Evolutionary conservation across 2,888 invertebrate genomes (phyloP).

Genomic region (Drosophila monieri): DNA sequence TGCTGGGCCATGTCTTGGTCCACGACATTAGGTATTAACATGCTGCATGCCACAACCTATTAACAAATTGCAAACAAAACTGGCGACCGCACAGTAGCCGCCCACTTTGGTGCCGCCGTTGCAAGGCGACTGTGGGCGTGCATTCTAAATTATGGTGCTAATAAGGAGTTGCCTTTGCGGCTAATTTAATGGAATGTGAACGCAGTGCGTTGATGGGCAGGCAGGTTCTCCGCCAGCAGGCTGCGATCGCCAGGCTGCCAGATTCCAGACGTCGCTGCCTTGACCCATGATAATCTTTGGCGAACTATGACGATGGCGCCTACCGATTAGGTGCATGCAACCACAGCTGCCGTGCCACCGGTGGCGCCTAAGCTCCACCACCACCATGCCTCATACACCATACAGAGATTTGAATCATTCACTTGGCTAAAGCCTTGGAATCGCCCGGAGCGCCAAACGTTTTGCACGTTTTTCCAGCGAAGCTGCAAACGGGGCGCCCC

Average conservation of each 20-base stretch:
- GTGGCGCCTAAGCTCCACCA: constrained; percentile 29
- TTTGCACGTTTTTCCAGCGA: constrained; percentile 80
- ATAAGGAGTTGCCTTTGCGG: constrained; percentile 67
- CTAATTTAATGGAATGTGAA: constrained; percentile 58
- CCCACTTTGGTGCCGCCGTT: constrained; percentile 11
- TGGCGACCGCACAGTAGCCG: constrained; percentile 55
- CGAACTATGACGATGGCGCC: constrained; percentile 65
- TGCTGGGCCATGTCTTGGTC: constrained; percentile 10
- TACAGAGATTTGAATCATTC: constrained; percentile 70
- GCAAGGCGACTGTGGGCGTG: constrained; percentile 62
- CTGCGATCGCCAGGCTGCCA: constrained; percentile 3
- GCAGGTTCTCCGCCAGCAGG: neutral
- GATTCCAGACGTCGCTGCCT: constrained; percentile 51
- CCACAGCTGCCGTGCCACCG: constrained; percentile 40
- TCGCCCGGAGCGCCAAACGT: constrained; percentile 59
- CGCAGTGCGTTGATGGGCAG: constrained; percentile 71
- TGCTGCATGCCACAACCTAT: constrained; percentile 77
- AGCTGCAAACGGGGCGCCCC: constrained; percentile 54
- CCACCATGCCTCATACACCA: constrained; percentile 9
- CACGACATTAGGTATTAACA: constrained; percentile 61
- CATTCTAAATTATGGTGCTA: constrained; percentile 71
- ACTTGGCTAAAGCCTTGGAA: constrained; percentile 62
- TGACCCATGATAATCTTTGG: constrained; percentile 61
- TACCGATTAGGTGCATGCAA: constrained; percentile 76
- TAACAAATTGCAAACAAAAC: constrained; percentile 79